Evolutionary conservation across 2,113 vertebrate genomes (phyloP), one percentile per base, ranked within the genome.

Genomic region (Brienomyrus longianalis): DNA sequence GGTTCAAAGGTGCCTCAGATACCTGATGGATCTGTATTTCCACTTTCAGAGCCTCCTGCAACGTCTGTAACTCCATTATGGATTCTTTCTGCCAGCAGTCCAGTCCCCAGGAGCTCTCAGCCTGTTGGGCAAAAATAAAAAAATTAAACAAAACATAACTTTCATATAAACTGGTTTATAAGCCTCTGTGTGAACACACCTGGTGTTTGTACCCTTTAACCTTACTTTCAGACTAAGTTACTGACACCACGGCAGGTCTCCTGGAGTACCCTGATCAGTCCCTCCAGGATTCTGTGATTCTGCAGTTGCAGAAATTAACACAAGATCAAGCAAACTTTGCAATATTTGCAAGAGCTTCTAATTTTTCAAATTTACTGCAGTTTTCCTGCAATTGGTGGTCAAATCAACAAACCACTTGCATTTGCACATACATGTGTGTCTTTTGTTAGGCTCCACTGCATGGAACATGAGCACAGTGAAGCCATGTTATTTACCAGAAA

Each of bases 21-120:
- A 99, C 98, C 98, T 99, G 98, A 96, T 99, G 98, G 97, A 99
- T 96, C 95, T 99, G 98, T 97, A 99, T 99, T 97, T 99, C 98
- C 96, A 99, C 98, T 97, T 99, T 99, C 94, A 99, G 96, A 92
- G 98, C 98, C 95, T 99, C 98, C 97, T 99, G 98, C 93, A 99
- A 96, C 94, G 97, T 98, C 96, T 99, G 98, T 94, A 99, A 95
- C 96, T 99, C 98, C 98, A 99, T 99, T 95, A 98, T 99, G 92
- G 94, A 96, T 95, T 93, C 95, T 94, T 94, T 95, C 94, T 94
- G 93, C 95, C 94, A 94, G 94, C 91, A 93, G 93, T 93, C 94
- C 92, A 94, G 93, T 94, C 92, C 91, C 77, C 90, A 92, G 90
- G 91, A 93, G 90, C 89, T 92, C 95, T 95, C 95, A 95, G 95